Evolutionary conservation across 2,888 invertebrate species (phyloP).

Genomic region (Oligia strigilis): DNA sequence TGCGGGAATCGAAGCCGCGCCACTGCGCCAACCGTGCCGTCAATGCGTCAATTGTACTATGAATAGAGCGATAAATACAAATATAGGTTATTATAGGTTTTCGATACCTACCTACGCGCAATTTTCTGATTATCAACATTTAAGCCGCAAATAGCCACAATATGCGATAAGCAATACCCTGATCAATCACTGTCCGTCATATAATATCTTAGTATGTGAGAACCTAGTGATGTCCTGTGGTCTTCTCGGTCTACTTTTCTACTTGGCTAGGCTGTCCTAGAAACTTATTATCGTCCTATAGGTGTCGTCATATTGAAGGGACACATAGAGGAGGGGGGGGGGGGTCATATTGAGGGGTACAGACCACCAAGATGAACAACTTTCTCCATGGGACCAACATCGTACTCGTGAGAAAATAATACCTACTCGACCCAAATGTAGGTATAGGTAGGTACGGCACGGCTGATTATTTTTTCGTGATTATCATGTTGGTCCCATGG

Average conservation of each 20-base stretch:
- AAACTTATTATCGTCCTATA: neutral
- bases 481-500: no score
- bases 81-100: neutral
- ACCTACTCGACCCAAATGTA: no score
- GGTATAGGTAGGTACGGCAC: no score
- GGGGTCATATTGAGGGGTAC: neutral
- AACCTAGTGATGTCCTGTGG: slow-evolving; percentile 9
- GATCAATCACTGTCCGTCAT: slow-evolving; percentile 53
- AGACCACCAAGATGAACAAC: neutral
- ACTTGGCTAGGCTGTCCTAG: neutral
- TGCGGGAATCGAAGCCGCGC: no score
- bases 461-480: no score
- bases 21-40: no score
- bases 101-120: slow-evolving; percentile 1
- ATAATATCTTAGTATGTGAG: neutral
- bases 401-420: neutral
- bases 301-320: neutral
- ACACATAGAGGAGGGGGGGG: no score
- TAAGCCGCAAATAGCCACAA: slow-evolving; percentile 30
- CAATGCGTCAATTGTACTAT: no score
- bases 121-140: slow-evolving; percentile 34
- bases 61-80: slow-evolving; percentile 2
- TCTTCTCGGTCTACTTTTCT: neutral
- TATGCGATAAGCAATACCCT: slow-evolving; percentile 10
- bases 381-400: neutral